Base-by-base conservation (phyloP, 2,113 vertebrate genomes). In the Pogonocichla stellata region DNA sequence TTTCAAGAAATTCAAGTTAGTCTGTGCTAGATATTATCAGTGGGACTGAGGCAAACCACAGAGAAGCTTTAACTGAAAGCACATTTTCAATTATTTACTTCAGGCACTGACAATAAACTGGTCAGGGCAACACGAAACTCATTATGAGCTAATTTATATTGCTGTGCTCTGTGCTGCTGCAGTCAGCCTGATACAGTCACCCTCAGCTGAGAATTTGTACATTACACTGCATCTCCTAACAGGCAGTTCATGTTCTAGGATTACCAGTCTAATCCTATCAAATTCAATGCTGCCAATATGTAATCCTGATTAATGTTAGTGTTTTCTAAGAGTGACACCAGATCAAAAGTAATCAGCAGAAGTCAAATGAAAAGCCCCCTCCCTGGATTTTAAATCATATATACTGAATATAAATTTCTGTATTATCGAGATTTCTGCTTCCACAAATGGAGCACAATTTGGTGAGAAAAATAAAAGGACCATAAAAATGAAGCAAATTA, bases 141-240 rank as follows among this genome's bases (percentile, higher is more conserved):
- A 86, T 92, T 92, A 95, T 36, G n/a, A 92, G 51, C n/a, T 72
- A 75, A 93, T 93, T 94, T 92, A 54, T 75, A 90, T 26, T 66
- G 33, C 64, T 84, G 9, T 3, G 1, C 29, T 73, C n/a, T 42
- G 40, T 62, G 56, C 56, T 75, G 75, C 48, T 92, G 77, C 5
- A 7, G 71, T 47, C 50, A 29, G 38, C 45, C 47, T 43, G 69
- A 70, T 38, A 24, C 0, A 73, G 69, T 28, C 78, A 66, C 51
- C 47, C 84, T 87, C 60, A 64, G 65, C 56, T 74, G 47, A 95
- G 73, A 64, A 58, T 66, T 71, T 50, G 40, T 66, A 61, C 34
- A 29, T 84, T 64, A 26, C 13, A 38, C 20, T 48, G 10, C 15
- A 34, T 12, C 33, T 42, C 51, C 79, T 73, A 73, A 73, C 12